Evolutionary conservation across 2,888 invertebrate species (phyloP), one percentile per base, ranked within the genome.

Genomic region (Dryomyza anilis): DNA sequence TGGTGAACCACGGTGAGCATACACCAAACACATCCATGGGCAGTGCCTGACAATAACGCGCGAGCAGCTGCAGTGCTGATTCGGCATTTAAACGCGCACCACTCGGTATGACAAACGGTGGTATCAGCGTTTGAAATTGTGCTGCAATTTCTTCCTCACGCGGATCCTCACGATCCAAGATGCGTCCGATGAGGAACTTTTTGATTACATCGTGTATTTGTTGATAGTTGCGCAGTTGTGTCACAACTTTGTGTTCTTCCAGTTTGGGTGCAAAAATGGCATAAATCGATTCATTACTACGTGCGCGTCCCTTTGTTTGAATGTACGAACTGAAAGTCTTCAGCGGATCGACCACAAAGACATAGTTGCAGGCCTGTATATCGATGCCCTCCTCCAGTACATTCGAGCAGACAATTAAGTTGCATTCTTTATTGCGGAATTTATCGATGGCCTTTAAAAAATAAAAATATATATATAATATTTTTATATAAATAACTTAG

Each of bases 371-470:
- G 29, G 88, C 86, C 2, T 91, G 91, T 29, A 96, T 87, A 81
- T 96, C 95, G 8, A 96, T 87, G 0, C 96, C 96, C 84, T 96
- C 96, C 79, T 96, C 96, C 29, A 96, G 84, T 0, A 96, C 92
- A 77, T 90, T 91, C 0, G 96, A 91, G 1, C 91, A 87, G 1
- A 91, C 82, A 29, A 93, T 78, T 2, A 92, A 77, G 79, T 94
- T 94, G 5, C 85, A 81, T 33, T 86, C 83, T 8, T 87, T 87
- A 8, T 81, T 81, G 23, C 86, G 84, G 75, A 91, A 91, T 39
- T 86, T 85, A 19, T 84, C 75, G n/a, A 87, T 74, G 2, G 84
- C 83, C 78, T 81, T 25, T 14, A 64, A 65, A 62, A n/a, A n/a
- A n/a, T n/a, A n/a, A n/a, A n/a, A n/a, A n/a, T n/a, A n/a, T n/a